A percentile compares a stretch with the other conserved stretches of the same genome.
Evolutionary conservation across 2,113 vertebrate species (phyloP).

Genomic region (Lamprologus speciosus): DNA sequence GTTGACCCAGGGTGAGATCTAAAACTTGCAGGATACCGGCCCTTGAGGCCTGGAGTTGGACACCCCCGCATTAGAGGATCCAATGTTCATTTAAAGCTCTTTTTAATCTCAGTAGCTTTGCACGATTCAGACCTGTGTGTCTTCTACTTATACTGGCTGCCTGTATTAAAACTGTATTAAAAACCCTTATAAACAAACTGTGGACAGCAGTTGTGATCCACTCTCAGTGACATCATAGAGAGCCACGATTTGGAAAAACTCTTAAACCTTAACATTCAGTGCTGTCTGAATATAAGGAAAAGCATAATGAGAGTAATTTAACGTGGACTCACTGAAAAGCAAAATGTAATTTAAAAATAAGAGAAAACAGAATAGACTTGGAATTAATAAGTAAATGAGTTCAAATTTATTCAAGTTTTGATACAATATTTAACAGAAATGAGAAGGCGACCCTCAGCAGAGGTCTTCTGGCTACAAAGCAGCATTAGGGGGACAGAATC

Average conservation of each 20-base stretch:
- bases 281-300: background rate
- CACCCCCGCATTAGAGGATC: background rate
- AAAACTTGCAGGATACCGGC: background rate
- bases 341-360: background rate
- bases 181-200: background rate
- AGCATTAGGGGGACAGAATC: background rate
- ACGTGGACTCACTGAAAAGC: background rate
- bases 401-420: background rate
- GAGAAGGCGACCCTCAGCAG: background rate
- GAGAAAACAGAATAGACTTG: background rate
- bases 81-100: background rate
- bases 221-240: background rate
- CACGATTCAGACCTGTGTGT: background rate
- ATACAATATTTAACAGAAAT: background rate
- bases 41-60: background rate
- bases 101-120: background rate
- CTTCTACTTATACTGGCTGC: background rate
- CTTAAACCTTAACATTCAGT: background rate
- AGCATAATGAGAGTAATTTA: background rate
- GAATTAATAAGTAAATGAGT: background rate
- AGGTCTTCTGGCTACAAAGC: background rate
- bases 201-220: background rate
- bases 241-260: background rate
- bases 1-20: background rate
- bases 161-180: background rate